Conservation (phyloP, 2,888 invertebrate genomes). For the Nomada ferruginata region DNA sequence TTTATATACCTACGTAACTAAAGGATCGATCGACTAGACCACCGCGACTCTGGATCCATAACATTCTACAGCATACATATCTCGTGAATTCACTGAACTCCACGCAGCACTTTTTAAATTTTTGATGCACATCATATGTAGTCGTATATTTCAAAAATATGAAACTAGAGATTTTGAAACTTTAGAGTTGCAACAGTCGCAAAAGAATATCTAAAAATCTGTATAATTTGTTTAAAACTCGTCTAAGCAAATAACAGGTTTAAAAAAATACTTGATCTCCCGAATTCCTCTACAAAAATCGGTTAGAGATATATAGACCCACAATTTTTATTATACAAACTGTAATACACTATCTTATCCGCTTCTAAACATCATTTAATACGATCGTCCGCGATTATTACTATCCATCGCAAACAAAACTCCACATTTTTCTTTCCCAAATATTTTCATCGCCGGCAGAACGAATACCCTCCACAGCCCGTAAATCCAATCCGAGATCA, state of each 20-base stretch:
- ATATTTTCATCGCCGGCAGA: not conserved
- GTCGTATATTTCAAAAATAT: not conserved
- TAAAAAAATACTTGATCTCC: no score
- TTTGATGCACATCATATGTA: not conserved
- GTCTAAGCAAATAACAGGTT: no score
- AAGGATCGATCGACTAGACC: not conserved
- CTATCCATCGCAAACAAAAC: not conserved
- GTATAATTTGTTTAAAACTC: no score
- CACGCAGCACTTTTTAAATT: not conserved
- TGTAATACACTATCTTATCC: not conserved
- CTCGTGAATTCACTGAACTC: not conserved
- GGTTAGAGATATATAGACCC: no score
- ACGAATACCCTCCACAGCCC: not conserved
- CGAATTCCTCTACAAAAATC: no score
- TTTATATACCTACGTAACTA: not conserved
- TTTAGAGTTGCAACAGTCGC: not conserved
- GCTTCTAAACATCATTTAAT: not conserved
- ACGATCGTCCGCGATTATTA: not conserved
- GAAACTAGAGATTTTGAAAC: not conserved
- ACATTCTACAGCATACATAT: not conserved
- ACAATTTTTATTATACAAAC: not conserved
- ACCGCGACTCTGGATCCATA: not conserved
- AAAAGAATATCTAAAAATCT: not conserved
- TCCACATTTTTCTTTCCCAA: not conserved
- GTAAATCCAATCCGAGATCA: slow-evolving; percentile 1